Base-by-base conservation (phyloP, 2,797 vertebrate genomes). In the Ctenosaura bakeri region DNA sequence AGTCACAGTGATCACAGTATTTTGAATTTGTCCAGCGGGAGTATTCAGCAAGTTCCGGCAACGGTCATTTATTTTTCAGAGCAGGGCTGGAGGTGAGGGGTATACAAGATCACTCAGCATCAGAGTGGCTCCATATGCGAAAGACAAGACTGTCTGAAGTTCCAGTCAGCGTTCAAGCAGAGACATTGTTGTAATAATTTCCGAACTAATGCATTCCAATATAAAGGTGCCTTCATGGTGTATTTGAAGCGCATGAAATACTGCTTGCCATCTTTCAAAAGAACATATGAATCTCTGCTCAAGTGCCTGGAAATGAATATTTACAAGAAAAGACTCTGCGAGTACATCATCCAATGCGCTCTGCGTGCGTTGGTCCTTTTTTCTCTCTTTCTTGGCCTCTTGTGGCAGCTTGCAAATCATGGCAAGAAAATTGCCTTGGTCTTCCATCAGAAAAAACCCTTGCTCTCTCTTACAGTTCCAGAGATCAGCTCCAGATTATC, bases 131-230 rank as follows among this genome's bases (percentile, higher is more conserved):
- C 22, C 24, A 18, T 16, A 80, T 46, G 38, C 38, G 14, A 6
- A 66, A 66, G 20, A 46, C 64, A 81, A 54, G 13, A 12, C 52
- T 59, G 79, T 24, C 54, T 32, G 38, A 74, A 83, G 54, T 62
- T 52, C 69, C 59, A 83, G 64, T 69, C 24, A 12, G 18, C 38
- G 50, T 26, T 74, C n/a, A 35, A 74, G 84, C 69, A 50, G 54
- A 74, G 38, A 42, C 24, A 73, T 76, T 76, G 46, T 20, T 76
- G 6, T 83, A 24, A 52, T 71, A 83, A 86, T 59, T 83, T 88
- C 54, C 38, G 29, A 50, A 42, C n/a, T 81, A 71, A 73, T 32
- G 26, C 52, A 32, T 59, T 83, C 59, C 66, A 74, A 83, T n/a
- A 74, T 32, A 74, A 54, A 20, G 18, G 6, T 74, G 6, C 52